These are phyloP conservation scores for Choristoneura rosaceana DNA, from an alignment of 2,888 invertebrate genomes.

Conservation along the genomic window DNA sequence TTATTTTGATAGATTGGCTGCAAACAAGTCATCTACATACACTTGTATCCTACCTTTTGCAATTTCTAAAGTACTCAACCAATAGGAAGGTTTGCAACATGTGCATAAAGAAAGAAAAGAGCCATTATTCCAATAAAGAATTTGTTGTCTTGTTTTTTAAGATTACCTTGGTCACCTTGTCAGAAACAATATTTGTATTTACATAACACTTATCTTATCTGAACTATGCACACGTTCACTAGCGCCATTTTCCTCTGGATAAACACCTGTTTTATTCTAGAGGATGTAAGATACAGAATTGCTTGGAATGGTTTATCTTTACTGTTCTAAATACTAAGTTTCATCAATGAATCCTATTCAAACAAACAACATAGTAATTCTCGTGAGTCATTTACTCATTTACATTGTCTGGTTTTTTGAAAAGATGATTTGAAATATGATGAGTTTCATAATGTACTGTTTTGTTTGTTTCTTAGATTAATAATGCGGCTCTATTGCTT, in stretches of 20 bases:
- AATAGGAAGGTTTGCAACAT: background rate
- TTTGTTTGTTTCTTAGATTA: background rate
- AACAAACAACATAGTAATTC: constrained; percentile 26
- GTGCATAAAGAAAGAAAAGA: background rate
- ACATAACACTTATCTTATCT: constrained; percentile 36
- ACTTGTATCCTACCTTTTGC: no score
- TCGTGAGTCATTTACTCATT: constrained; percentile 27
- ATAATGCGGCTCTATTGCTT: background rate
- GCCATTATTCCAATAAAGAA: background rate
- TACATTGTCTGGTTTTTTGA: constrained; percentile 12
- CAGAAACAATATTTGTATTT: constrained; percentile 35
- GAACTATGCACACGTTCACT: constrained; percentile 19
- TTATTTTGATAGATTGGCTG: no score
- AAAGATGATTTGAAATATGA: background rate
- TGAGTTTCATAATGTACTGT: background rate
- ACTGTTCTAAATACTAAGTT: constrained; percentile 30
- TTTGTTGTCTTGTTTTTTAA: constrained; percentile 9
- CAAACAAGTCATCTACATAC: no score
- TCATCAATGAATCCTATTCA: constrained; percentile 38
- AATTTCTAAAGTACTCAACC: background rate
- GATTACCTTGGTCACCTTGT: constrained; percentile 28
- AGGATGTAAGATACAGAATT: constrained; percentile 9
- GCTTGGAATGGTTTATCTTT: constrained; percentile 6
- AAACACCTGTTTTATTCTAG: constrained; percentile 11
- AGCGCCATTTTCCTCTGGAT: background rate